These are phyloP conservation scores for Mormyrus proboscirostris DNA, from an alignment of 2,797 vertebrate species.

Conservation along the genomic window DNA sequence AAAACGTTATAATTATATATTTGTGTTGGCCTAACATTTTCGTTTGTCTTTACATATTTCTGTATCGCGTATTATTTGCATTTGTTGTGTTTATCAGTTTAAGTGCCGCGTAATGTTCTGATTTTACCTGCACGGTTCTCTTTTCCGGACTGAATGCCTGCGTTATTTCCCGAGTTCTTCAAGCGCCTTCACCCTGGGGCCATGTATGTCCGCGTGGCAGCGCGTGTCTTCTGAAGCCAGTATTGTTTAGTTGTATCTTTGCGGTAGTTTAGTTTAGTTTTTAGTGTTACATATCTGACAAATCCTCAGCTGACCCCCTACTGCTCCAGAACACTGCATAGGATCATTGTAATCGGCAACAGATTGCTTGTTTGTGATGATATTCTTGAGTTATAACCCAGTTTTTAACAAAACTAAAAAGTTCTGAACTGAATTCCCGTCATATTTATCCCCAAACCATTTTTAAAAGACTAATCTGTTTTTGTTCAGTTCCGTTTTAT, in stretches of 20 bases:
- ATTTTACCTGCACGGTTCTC: neutral
- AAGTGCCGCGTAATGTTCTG: neutral
- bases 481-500: neutral
- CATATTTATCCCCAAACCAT: neutral
- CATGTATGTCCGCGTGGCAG: constrained; percentile 13
- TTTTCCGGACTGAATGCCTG: neutral
- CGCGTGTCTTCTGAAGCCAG: constrained; percentile 6
- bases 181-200: neutral
- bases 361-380: neutral
- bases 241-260: neutral
- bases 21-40: neutral
- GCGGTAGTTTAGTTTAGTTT: neutral
- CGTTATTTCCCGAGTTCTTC: neutral
- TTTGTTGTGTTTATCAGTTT: neutral
- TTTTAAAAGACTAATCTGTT: neutral
- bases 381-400: neutral
- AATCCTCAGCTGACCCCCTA: neutral
- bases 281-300: neutral
- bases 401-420: neutral
- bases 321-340: neutral
- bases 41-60: neutral
- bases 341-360: neutral
- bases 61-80: neutral
- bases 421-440: neutral
- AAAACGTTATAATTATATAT: neutral